Percentiles rank a stretch among this genome's conserved stretches.
These are phyloP conservation scores for Drosophila pruinosa DNA, from an alignment of 1,140 invertebrate species.

Conservation along the genomic window DNA sequence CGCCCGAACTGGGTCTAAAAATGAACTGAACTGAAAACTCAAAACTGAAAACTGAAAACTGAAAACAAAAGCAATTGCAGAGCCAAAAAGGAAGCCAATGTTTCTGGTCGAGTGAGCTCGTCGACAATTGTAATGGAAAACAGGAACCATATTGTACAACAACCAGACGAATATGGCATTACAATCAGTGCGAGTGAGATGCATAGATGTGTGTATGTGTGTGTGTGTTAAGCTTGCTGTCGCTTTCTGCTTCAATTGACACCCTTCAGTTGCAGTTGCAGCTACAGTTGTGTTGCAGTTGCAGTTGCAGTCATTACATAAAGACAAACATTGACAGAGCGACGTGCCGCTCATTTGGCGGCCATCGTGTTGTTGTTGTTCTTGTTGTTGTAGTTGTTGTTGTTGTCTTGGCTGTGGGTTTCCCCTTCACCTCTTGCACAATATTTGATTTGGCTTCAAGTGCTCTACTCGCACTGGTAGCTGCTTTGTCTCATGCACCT, in stretches of 20 bases:
- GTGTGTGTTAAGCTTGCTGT: conserved; percentile 14
- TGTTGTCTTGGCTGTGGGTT: conserved; percentile 23
- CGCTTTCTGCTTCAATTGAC: conserved; percentile 77
- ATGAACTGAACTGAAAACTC: not conserved
- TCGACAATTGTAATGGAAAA: conserved; percentile 70
- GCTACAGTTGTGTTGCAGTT: conserved; percentile 26
- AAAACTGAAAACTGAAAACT: conserved; percentile 5
- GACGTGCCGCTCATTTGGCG: conserved; percentile 32
- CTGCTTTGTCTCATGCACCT: conserved; percentile 10
- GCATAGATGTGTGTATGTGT: conserved; percentile 5
- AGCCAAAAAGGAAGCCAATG: conserved; percentile 69
- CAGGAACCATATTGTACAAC: conserved; percentile 68
- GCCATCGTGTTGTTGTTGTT: conserved; percentile 17
- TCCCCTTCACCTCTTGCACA: conserved; percentile 51
- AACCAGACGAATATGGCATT: not conserved
- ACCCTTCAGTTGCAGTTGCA: conserved; percentile 46
- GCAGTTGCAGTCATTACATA: conserved; percentile 59
- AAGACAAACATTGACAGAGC: conserved; percentile 59
- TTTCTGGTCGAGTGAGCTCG: conserved; percentile 66
- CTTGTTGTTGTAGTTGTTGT: not conserved
- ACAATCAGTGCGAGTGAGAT: conserved; percentile 18
- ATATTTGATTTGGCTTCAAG: conserved; percentile 45
- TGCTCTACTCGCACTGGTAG: not conserved
- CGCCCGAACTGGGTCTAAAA: conserved; percentile 68
- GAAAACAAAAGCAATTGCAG: conserved; percentile 39